Base-by-base conservation (phyloP, 2,888 invertebrate species). In the Leuctra nigra region DNA sequence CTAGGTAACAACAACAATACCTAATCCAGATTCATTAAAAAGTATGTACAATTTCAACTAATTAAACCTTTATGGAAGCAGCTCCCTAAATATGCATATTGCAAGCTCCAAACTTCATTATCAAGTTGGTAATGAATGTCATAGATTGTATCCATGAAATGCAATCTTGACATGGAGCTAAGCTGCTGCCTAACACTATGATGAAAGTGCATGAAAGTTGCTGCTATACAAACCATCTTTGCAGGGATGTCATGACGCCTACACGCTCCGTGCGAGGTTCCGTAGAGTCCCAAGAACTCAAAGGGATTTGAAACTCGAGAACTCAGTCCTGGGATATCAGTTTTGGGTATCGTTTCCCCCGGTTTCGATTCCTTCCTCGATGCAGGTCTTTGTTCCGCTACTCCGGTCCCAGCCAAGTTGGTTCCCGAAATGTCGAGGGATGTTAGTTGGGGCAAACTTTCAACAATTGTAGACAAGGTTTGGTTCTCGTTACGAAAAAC, bases 361-460 rank as follows among this genome's bases (percentile, higher is more conserved):
- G 62, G 57, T 41, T 62, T 66, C 54, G 66, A 73, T 62, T 72
- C 71, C 1, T 68, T 65, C 56, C 75, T 73, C 11, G 62, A 57
- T 2, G 63, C 62, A 1, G 65, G 65, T 58, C 75, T 74, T 60
- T 75, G 74, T 68, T 79, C 76, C 13, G 85, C 85, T 23, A 86
- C 84, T 13, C 63, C 63, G 54, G 83, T 82, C 13, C 95, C 93
- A 38, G 95, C 93, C 62, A 98, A 76, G 76, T 98, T 96, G 16
- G 97, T 97, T 13, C 95, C 95, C 2, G 96, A 94, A 68, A 98
- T 93, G 73, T 98, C 97, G 64, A 98, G 74, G 22, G 90, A 90
- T 39, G 81, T 81, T 58, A 98, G 74, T 53, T 81, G 71, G 0
- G 88, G 87, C 65, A 98, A 76, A 68, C 77, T 82, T 53, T 78